Conservation (phyloP, 2,888 invertebrate species). For the Byasa hedistus region DNA sequence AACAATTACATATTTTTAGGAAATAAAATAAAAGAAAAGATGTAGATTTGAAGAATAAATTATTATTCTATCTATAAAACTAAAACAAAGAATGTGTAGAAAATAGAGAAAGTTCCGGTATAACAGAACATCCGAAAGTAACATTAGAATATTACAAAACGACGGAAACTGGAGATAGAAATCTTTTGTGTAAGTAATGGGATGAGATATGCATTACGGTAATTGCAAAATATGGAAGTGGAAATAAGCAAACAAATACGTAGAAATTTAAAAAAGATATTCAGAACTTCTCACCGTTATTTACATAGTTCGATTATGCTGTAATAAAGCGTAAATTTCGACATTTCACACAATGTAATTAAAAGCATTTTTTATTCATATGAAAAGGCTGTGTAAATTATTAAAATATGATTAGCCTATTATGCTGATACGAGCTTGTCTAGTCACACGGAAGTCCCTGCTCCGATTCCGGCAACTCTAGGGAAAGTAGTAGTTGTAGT, state of each 20-base stretch:
- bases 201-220: constrained; percentile 10
- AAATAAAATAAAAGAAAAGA: not conserved
- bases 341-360: not conserved
- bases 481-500: too few relatives aligned
- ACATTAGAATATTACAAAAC: constrained; percentile 19
- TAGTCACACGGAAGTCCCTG: too few relatives aligned
- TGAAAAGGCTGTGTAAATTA: not conserved
- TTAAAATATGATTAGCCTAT: too few relatives aligned
- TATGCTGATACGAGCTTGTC: too few relatives aligned
- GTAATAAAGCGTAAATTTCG: not conserved
- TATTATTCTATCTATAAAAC: not conserved
- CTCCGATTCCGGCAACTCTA: too few relatives aligned
- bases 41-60: not conserved
- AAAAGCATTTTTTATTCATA: not conserved
- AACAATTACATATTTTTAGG: not conserved
- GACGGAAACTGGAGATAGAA: constrained; percentile 5
- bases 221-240: constrained; percentile 5
- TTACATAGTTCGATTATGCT: not conserved
- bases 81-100: constrained; percentile 10
- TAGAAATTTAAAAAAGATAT: not conserved
- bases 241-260: not conserved
- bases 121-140: constrained; percentile 13
- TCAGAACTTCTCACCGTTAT: not conserved
- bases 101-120: constrained; percentile 12
- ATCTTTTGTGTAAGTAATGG: constrained; percentile 15